A percentile compares a stretch with the other conserved stretches of the same genome.
These are phyloP conservation scores for Protobothrops mucrosquamatus DNA, from an alignment of 2,113 vertebrate genomes.

Conservation along the genomic window DNA sequence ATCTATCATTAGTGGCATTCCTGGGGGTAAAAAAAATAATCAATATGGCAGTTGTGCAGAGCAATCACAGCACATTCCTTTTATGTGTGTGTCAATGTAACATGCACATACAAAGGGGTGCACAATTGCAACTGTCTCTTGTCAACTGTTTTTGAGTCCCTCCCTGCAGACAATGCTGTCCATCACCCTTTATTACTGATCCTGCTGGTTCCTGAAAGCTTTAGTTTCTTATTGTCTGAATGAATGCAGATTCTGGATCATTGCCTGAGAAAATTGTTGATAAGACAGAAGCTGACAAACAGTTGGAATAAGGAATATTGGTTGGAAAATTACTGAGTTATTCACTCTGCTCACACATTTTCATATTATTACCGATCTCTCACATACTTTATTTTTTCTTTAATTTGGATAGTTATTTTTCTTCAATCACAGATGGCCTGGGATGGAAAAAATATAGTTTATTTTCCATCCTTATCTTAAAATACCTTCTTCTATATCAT, in stretches of 20 bases:
- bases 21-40: not conserved
- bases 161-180: not conserved
- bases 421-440: not conserved
- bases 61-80: not conserved
- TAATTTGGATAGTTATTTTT: not conserved
- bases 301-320: not conserved
- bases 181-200: not conserved
- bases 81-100: not conserved
- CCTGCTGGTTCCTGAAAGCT: not conserved
- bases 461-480: not conserved
- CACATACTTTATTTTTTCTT: not conserved
- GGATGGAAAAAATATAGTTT: not conserved
- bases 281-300: not conserved
- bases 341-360: not conserved
- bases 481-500: not conserved
- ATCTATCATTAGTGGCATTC: not conserved
- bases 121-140: not conserved
- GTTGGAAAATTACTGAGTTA: not conserved
- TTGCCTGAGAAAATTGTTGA: not conserved
- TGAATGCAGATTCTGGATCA: not conserved
- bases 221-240: not conserved
- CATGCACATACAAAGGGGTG: not conserved
- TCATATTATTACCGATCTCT: not conserved
- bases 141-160: not conserved
- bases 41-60: not conserved